Base-by-base conservation (phyloP, 2,797 vertebrate genomes). In the Sebastes nivosus region DNA sequence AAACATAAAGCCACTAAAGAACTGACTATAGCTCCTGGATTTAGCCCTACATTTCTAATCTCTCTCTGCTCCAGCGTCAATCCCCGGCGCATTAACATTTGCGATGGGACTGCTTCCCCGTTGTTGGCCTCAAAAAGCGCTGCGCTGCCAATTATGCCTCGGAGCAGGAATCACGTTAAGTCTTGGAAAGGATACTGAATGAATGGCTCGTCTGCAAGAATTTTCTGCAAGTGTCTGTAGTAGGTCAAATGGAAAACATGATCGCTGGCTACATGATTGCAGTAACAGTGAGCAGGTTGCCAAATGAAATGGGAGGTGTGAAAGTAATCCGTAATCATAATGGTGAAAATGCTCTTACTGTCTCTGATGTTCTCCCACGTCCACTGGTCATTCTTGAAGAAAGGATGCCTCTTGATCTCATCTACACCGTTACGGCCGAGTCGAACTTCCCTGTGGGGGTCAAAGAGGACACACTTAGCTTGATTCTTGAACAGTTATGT, bases 331-430 rank as follows among this genome's bases (percentile, higher is more conserved):
- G 71, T 61, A 4, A 64, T 64, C 20, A 36, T 5, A 57, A 67
- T 6, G 5, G 20, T 8, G 2, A 50, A 70, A 77, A 66, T 13
- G 54, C 27, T 25, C 88, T 97, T 95, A 99, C 99, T 97, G 16
- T 99, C 98, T 95, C 98, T 93, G 81, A 99, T 98, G 82, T 93
- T 98, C 86, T 98, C 98, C 97, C 98, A 99, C 12, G 97, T 96
- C 99, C 98, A 99, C 1, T 99, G 99, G 92, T 99, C 99, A 79
- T 99, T 99, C 96, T 98, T 99, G 93, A 99, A 99, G 95, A 99
- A 99, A 38, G 97, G 95, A 86, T 99, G 99, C 6, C 97, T 94
- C 93, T 99, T 99, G 89, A 99, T 99, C 93, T 99, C 99, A 81
- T 98, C 98, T 32, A 99, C 97, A 0, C 99, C 99, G 65, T 99